Base-by-base conservation (phyloP, 2,113 vertebrate genomes). In the Salminus brasiliensis region DNA sequence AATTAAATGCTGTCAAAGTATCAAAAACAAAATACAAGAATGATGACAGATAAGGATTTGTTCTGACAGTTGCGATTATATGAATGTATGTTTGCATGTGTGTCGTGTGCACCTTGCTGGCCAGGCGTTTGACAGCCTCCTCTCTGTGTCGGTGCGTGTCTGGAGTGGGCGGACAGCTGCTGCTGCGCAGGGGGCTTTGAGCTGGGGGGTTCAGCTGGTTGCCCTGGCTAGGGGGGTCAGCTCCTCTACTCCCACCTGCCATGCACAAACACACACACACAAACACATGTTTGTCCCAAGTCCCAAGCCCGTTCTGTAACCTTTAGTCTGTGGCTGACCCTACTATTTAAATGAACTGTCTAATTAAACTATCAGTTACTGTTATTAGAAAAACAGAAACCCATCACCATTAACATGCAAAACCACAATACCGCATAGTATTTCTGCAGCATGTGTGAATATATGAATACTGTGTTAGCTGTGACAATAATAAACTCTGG, bases 61-160 rank as follows among this genome's bases (percentile, higher is more conserved):
- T n/a, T n/a, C n/a, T n/a, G n/a, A n/a, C n/a, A n/a, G n/a, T n/a
- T n/a, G n/a, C n/a, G n/a, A n/a, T n/a, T n/a, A n/a, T n/a, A n/a
- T n/a, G n/a, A n/a, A n/a, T n/a, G 78, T 74, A 34, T 43, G 43
- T 57, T 2, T 65, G 16, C 11, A 2, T 67, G 32, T 67, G 29
- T 23, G 29, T 53, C 21, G 30, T 49, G 25, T 52, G 84, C 93
- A 99, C 98, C 96, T 96, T 97, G 47, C 95, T 92, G 47, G 97
- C 96, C 0, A 99, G 93, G 68, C 88, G 90, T 83, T 93, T 96
- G 85, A 94, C 93, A 0, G 95, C 86, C 72, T 97, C 95, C 23
- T 94, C 95, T 74, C 87, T 80, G 0, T 88, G 89, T n/a, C 85
- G 91, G 70, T 89, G 91, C 82, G 84, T 80, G 25, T 97, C 95